Evolutionary conservation across 2,888 invertebrate genomes (phyloP).

Genomic region (Griposia aprilina): DNA sequence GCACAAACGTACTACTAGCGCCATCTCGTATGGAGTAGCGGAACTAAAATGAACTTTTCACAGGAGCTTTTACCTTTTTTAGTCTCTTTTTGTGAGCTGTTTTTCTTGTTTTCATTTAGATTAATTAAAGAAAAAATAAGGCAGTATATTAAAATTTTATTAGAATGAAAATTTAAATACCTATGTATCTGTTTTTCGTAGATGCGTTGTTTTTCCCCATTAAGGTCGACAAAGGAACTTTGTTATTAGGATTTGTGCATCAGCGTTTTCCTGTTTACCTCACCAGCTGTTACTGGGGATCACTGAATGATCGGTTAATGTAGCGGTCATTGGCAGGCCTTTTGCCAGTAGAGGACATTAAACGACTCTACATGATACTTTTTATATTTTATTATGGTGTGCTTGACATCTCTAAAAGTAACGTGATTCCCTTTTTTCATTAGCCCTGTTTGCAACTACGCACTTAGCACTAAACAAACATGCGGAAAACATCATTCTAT

Average conservation of each 20-base stretch:
- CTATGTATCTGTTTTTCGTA: not conserved
- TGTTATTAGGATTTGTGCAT: not conserved
- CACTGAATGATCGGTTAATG: not conserved
- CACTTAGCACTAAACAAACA: not conserved
- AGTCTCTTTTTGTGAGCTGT: not conserved
- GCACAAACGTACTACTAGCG: conserved; percentile 72
- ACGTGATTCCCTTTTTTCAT: not conserved
- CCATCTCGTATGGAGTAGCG: conserved; percentile 86
- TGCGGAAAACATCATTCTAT: not conserved
- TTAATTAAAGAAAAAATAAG: not conserved
- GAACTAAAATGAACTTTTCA: conserved; percentile 68
- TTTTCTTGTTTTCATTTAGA: not conserved
- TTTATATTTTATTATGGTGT: not conserved
- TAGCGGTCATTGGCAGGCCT: not conserved
- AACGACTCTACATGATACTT: not conserved
- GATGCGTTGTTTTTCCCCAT: not conserved
- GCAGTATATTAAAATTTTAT: too few species aligned
- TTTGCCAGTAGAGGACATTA: not conserved
- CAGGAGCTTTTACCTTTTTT: not conserved
- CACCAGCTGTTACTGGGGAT: not conserved
- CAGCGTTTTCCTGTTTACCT: not conserved
- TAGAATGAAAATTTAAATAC: not conserved
- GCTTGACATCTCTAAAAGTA: not conserved
- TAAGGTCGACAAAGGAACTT: not conserved
- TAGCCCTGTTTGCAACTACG: too few species aligned